Conservation (phyloP, 2,888 invertebrate species). For the Stictocephala bisonia region DNA sequence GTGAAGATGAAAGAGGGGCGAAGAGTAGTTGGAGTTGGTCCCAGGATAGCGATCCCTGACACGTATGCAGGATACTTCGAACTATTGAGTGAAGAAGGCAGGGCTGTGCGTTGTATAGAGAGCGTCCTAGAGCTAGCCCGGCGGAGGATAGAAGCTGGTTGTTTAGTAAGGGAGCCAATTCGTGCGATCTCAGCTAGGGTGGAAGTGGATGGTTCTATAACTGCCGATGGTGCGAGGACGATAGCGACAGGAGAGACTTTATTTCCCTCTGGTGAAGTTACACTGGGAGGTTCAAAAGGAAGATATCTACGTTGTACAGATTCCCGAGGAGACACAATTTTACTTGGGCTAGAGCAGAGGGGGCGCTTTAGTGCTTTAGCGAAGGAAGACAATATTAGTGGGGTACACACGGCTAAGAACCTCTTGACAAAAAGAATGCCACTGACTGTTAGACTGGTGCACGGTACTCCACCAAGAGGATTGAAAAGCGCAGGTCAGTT, state of each 20-base stretch:
- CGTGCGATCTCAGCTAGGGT: conserved; percentile 68
- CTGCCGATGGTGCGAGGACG: conserved; percentile 76
- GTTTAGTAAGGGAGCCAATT: conserved; percentile 83
- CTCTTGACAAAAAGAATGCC: conserved; percentile 91
- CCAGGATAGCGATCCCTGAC: conserved; percentile 89
- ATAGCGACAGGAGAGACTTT: conserved; percentile 87
- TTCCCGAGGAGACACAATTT: conserved; percentile 83
- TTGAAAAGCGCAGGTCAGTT: conserved; percentile 85
- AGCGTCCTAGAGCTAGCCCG: conserved; percentile 86
- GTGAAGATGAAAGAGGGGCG: conserved; percentile 92
- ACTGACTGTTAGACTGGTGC: conserved; percentile 90
- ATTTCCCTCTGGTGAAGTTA: conserved; percentile 79
- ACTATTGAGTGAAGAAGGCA: conserved; percentile 92
- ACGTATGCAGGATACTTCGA: conserved; percentile 94
- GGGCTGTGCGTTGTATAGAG: conserved; percentile 90
- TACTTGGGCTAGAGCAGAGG: conserved; percentile 86
- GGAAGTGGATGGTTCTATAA: conserved; percentile 72
- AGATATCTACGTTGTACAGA: conserved; percentile 90
- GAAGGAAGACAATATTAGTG: conserved; percentile 93
- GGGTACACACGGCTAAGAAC: conserved; percentile 92
- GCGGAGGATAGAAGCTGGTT: conserved; percentile 75
- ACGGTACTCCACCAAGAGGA: conserved; percentile 88
- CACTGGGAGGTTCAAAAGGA: conserved; percentile 71
- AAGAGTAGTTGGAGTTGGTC: conserved; percentile 82
- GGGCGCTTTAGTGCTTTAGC: conserved; percentile 94